phyloP scores from a whole-genome alignment of 30 jellyfish, hydroid and myxozoan species.

The Calvadosia cruxmelitensis region DNA sequence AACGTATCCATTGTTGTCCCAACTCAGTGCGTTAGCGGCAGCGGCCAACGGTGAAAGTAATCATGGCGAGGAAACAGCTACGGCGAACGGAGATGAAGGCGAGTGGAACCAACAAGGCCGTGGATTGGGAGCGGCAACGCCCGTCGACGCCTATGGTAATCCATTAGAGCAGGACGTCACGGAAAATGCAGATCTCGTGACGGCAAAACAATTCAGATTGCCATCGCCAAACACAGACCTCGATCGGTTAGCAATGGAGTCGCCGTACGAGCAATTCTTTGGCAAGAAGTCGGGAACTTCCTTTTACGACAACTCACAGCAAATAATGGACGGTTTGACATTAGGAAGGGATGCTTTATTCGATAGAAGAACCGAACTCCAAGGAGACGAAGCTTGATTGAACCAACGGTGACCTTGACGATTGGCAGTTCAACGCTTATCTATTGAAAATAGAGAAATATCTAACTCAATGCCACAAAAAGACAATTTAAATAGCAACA shows the following conservation, averaged over 20 bases:
- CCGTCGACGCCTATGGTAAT: not conserved
- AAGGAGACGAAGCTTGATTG: slow-evolving; percentile 37
- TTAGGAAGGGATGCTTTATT: slow-evolving; percentile 24
- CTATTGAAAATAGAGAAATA: no score
- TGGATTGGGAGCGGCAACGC: not conserved
- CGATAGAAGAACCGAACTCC: slow-evolving; percentile 31
- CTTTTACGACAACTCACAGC: slow-evolving; percentile 31
- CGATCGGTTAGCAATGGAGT: slow-evolving; percentile 80
- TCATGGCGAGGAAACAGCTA: not conserved
- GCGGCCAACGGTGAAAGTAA: not conserved
- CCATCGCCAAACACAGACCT: not conserved
- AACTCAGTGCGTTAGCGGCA: slow-evolving; percentile 5
- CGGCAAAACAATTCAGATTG: not conserved
- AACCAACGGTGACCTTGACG: not conserved
- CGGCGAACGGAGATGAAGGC: slow-evolving; percentile 10
- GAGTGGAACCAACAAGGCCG: slow-evolving; percentile 22
- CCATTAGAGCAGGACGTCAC: not conserved
- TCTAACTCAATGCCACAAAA: no score
- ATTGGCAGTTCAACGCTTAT: no score
- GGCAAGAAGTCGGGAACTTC: slow-evolving; percentile 9
- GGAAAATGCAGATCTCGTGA: not conserved
- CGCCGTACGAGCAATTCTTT: slow-evolving; percentile 65
- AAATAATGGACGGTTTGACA: slow-evolving; percentile 7
- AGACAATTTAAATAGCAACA: no score
- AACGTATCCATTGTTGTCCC: slow-evolving; percentile 33